Evolutionary conservation across 1,140 invertebrate genomes (phyloP), one percentile per base, ranked within the genome.

Genomic region (Arctopsyche grandis): DNA sequence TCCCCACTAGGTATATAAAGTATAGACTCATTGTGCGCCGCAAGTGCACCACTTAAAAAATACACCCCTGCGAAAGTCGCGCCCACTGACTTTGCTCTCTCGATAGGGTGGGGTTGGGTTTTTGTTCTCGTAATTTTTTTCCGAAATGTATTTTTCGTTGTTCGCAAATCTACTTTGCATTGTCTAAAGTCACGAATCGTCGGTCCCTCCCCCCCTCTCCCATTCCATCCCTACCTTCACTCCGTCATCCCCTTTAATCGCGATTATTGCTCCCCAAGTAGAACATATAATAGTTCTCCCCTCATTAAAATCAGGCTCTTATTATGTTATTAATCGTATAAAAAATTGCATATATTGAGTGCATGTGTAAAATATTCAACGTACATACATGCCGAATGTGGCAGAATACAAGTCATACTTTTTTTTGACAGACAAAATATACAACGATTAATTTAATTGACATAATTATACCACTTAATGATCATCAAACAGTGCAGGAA

Each of bases 181-280:
- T 82, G 81, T 82, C 63, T 82, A 82, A 82, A 82, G 81, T 82
- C 81, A 82, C 81, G 81, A 79, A 69, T 79, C 75, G 43, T 38
- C 70, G 46, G n/a, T n/a, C n/a, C 48, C 77, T 38, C 77, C 77
- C 77, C 46, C 77, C 46, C 52, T 22, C 46, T 78, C 1, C 29
- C 29, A 4, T 38, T 38, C 29, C n/a, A n/a, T n/a, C n/a, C n/a
- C n/a, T n/a, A n/a, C n/a, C n/a, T n/a, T n/a, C n/a, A n/a, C n/a
- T n/a, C 29, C 29, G 7, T 38, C 29, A 38, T 38, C 29, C 29
- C 29, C 29, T 38, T 21, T 19, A 5, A 58, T 75, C 75, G 60
- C 38, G 76, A 77, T 79, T 81, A 81, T 58, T 46, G 19, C 58
- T 12, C 26, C 46, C 16, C 38, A 22, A 21, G 21, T 22, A 63